phyloP scores from a whole-genome alignment of 1,140 invertebrate species.

The Temnothorax longispinosus region DNA sequence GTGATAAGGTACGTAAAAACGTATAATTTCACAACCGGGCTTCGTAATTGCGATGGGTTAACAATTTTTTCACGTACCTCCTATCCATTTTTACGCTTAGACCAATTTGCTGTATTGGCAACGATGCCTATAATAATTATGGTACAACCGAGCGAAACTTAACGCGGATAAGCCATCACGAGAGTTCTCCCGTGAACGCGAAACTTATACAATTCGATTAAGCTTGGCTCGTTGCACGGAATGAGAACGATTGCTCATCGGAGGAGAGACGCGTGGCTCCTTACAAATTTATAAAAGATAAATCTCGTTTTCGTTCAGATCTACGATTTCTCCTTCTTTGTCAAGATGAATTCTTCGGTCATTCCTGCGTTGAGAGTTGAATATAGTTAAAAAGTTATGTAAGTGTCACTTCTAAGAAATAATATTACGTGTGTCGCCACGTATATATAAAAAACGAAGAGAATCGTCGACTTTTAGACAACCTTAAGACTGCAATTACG shows the following conservation, averaged over 20 bases:
- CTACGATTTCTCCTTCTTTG: neutral
- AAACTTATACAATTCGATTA: neutral
- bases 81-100: neutral
- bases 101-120: neutral
- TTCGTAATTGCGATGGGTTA: neutral
- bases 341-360: neutral
- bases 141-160: conserved; percentile 27
- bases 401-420: conserved; percentile 16
- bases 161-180: too few species aligned
- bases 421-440: conserved; percentile 20
- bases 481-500: neutral
- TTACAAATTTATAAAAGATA: conserved; percentile 3
- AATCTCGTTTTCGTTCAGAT: neutral
- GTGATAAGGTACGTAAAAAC: neutral
- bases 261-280: neutral
- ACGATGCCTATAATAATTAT: conserved; percentile 1
- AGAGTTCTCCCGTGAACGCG: neutral
- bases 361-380: neutral
- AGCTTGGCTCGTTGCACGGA: neutral
- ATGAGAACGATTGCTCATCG: conserved; percentile 17
- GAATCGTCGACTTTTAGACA: neutral
- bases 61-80: neutral
- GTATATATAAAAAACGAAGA: neutral
- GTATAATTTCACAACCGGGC: conserved; percentile 10
- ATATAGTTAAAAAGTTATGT: neutral